Evolutionary conservation across 2,797 vertebrate genomes (phyloP), one percentile per base, ranked within the genome.

Genomic region (Rhynchonycteris naso): DNA sequence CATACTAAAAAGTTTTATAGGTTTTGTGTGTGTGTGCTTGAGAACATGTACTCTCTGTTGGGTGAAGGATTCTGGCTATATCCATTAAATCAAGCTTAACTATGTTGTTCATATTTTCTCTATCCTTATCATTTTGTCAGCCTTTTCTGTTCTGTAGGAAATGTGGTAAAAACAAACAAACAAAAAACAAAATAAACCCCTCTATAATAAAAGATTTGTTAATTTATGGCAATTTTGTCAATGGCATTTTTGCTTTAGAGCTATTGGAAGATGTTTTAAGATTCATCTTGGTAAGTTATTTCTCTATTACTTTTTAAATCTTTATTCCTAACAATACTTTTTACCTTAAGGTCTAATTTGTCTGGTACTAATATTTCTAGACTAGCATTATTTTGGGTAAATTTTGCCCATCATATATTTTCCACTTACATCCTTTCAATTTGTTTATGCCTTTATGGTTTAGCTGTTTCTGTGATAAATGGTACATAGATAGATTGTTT

Each of bases 361-460:
- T 71, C 59, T 90, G 50, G 50, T 63, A 82, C 80, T 94, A 80
- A 58, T 92, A 68, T 63, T 68, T 7, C 9, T 68, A 12, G 21
- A 52, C 50, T 33, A 69, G 38, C 52, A 93, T 92, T 93, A 82
- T 90, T 91, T 26, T 3, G 54, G 50, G 35, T 80, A 58, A 87
- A 79, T 95, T 71, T 79, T 93, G 18, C 13, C 47, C 28, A 83
- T 38, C n/a, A 35, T 54, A 30, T 91, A 78, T 52, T 63, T 93
- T 89, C 65, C 33, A 91, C 61, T 96, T 28, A 79, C 35, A 69
- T 82, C n/a, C 30, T 94, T 82, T 94, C 76, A 91, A 50, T 12
- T 50, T 86, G 68, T 89, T 43, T 78, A 81, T 93, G 61, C 4
- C 28, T 76, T 89, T 74, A 65, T 75, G 52, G 79, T 92, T 83